Percentiles rank a stretch among this genome's conserved stretches.
phyloP scores from a whole-genome alignment of 2,888 invertebrate species.

The Agriopis marginaria region DNA sequence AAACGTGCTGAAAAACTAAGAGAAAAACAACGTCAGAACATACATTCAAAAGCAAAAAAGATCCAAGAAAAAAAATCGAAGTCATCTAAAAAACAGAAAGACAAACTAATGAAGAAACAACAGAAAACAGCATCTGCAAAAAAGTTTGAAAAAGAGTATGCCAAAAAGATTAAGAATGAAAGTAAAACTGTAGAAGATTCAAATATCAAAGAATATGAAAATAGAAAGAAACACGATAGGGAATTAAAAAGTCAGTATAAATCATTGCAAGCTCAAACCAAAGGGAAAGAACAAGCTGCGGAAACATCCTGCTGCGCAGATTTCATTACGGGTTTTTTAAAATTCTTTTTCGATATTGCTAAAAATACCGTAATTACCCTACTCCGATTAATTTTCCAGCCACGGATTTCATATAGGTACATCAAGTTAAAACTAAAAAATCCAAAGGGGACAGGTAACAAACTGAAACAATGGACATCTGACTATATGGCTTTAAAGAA shows the following conservation, averaged over 20 bases:
- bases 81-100: not conserved
- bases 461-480: conserved; percentile 44
- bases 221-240: conserved; percentile 40
- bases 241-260: conserved; percentile 40
- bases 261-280: conserved; percentile 41
- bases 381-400: conserved; percentile 43
- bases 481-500: conserved; percentile 53
- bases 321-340: conserved; percentile 50
- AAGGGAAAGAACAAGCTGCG: conserved; percentile 45
- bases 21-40: not conserved
- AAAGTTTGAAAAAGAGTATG: conserved; percentile 31
- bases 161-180: conserved; percentile 1
- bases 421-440: conserved; percentile 44
- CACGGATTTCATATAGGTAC: conserved; percentile 51
- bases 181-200: conserved; percentile 31
- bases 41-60: not conserved
- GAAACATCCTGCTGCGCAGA: conserved; percentile 54
- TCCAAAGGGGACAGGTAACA: conserved; percentile 47
- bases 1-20: not conserved
- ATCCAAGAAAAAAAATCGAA: not conserved
- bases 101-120: conserved; percentile 14
- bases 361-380: conserved; percentile 37
- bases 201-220: conserved; percentile 41
- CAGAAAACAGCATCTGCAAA: conserved; percentile 20
- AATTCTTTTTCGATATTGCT: conserved; percentile 37